These are phyloP conservation scores for Drosophila monieri DNA, from an alignment of 2,888 invertebrate species.

Conservation along the genomic window DNA sequence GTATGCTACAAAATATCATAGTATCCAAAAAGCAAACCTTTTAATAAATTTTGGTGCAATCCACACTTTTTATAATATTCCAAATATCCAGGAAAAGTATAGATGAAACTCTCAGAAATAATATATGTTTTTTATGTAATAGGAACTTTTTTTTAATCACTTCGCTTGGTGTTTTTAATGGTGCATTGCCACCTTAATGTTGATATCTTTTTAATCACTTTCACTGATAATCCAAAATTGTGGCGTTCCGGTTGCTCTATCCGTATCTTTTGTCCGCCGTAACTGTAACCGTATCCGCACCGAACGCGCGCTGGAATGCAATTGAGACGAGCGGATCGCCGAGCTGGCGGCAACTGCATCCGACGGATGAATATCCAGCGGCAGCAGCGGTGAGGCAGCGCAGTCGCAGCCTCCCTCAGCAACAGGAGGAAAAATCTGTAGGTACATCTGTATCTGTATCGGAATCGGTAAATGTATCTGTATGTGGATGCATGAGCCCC, in stretches of 20 bases:
- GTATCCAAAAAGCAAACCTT: conserved; percentile 6
- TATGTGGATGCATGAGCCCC: conserved; percentile 19
- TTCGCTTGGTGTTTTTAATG: conserved; percentile 1
- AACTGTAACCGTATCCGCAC: conserved; percentile 58
- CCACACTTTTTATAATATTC: background rate
- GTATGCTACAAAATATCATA: conserved; percentile 14
- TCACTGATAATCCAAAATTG: conserved; percentile 72
- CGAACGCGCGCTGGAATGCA: conserved; percentile 79
- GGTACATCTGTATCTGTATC: conserved; percentile 21
- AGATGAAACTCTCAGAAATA: background rate
- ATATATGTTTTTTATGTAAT: conserved; percentile 4
- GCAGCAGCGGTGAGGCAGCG: conserved; percentile 22
- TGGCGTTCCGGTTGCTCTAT: conserved; percentile 24
- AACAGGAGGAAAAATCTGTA: conserved; percentile 34
- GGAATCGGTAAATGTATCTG: conserved; percentile 33
- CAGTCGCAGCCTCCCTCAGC: conserved; percentile 62
- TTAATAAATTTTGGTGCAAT: background rate
- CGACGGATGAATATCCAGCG: conserved; percentile 31
- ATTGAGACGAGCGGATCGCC: conserved; percentile 61
- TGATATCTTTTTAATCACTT: conserved; percentile 23
- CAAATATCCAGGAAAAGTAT: background rate
- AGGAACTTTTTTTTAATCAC: conserved; percentile 38
- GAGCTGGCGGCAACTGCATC: conserved; percentile 39
- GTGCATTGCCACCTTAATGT: conserved; percentile 6
- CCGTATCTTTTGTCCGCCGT: conserved; percentile 37